phyloP scores from a whole-genome alignment of 2,113 vertebrate species.

The Pitta sordida region DNA sequence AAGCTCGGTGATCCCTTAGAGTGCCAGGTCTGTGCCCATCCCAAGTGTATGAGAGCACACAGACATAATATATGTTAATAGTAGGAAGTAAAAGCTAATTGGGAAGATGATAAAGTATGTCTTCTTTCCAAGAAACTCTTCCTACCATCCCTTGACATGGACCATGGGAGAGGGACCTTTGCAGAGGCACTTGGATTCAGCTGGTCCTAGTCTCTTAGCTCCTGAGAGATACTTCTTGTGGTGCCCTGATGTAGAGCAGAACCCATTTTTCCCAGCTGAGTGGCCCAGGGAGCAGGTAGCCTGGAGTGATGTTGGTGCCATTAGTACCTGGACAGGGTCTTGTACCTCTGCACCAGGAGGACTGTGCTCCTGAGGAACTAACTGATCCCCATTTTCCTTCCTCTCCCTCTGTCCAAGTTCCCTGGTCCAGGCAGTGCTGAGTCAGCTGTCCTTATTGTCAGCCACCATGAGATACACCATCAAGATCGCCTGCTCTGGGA shows the following conservation, averaged over 20 bases:
- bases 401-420: not conserved
- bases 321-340: not conserved
- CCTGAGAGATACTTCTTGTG: fast-evolving
- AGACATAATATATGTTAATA: too few relatives aligned
- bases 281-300: not conserved
- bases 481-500: not conserved
- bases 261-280: not conserved
- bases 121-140: too few relatives aligned
- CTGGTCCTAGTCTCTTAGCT: fast-evolving
- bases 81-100: too few relatives aligned
- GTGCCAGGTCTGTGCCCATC: too few relatives aligned
- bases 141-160: too few relatives aligned
- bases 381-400: not conserved
- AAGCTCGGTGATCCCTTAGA: not conserved
- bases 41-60: too few relatives aligned
- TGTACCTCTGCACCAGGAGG: fast-evolving
- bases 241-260: too few relatives aligned
- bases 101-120: not conserved
- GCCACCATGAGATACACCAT: fast-evolving
- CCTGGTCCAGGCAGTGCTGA: not conserved
- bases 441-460: not conserved
- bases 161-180: not conserved
- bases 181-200: fast-evolving
- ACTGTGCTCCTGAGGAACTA: not conserved
- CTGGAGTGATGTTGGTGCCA: fast-evolving